Evolutionary conservation across 2,888 invertebrate species (phyloP), one percentile per base, ranked within the genome.

Genomic region (Orthonevra nobilis): DNA sequence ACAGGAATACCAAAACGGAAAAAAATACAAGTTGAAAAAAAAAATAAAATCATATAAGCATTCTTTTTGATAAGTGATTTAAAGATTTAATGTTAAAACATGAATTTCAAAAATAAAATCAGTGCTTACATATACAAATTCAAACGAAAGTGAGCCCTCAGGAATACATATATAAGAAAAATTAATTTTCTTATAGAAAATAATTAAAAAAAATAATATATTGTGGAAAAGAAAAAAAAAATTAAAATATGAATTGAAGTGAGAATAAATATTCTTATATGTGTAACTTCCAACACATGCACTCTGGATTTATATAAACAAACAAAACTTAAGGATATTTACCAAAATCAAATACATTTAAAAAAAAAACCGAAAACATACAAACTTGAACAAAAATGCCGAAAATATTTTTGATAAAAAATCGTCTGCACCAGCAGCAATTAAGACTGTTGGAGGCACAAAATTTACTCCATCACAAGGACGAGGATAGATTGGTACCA

Each of bases 381-480:
- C 54, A 30, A 61, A 70, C 48, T 60, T 23, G 40, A 61, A 46
- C 46, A 72, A 79, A n/a, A 73, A 96, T 96, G 96, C 96, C 96
- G 92, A 96, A 96, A 92, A 96, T 96, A 90, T 96, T 96, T 90
- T 90, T 96, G 85, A 95, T 96, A 86, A 96, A 96, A 90, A 95
- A 96, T 89, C 93, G 96, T 88, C 92, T 96, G 91, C 95, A 95
- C 85, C 95, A 96, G 93, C 96, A 96, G 92, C 96, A 96, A 90
- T 92, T 94, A 86, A 92, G 94, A 85, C 90, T 96, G 87, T 90
- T 94, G 89, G 96, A 96, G 89, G 92, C 94, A 82, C 95, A 95
- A 89, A 95, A 95, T 89, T 93, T 95, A 89, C 91, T 94, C 84
- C 91, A 92, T 72, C 90, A 91, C 83, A 94, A 94, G 88, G 87